Conservation (phyloP, 2,888 invertebrate genomes). For the Achlya flavicornis region DNA sequence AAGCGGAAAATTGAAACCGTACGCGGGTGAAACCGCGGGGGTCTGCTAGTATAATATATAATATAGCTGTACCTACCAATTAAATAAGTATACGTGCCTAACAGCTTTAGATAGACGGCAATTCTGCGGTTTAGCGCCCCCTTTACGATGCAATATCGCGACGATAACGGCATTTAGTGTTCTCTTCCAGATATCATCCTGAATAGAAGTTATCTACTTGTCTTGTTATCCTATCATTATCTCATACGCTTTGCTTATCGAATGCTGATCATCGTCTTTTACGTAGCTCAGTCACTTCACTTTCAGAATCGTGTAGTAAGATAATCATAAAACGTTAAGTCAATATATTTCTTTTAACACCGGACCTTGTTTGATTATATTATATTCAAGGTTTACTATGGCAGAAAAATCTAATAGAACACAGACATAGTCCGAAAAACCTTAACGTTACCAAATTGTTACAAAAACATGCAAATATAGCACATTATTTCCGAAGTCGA, state of each 20-base stretch:
- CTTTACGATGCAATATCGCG: conserved; percentile 25
- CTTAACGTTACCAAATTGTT: too few species aligned
- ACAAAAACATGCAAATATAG: not conserved
- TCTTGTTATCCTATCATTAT: not conserved
- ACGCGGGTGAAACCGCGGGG: too few species aligned
- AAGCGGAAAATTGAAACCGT: too few species aligned
- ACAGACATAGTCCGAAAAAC: too few species aligned
- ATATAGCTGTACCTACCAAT: not conserved
- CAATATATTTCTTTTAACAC: too few species aligned
- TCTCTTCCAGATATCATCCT: conserved; percentile 12
- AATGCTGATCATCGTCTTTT: not conserved
- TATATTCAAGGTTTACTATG: too few species aligned
- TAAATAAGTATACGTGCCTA: not conserved
- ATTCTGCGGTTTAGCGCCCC: conserved; percentile 16
- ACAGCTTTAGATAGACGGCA: conserved; percentile 6
- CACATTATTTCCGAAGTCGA: too few species aligned
- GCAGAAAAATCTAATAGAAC: too few species aligned
- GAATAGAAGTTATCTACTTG: not conserved
- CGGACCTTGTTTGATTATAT: too few species aligned
- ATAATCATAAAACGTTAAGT: too few species aligned
- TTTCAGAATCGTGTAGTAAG: too few species aligned
- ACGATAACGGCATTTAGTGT: conserved; percentile 19
- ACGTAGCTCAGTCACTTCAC: not conserved
- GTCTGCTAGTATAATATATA: too few species aligned
- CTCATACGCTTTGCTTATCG: not conserved